Percentiles rank a stretch among this genome's conserved stretches.
phyloP scores from a whole-genome alignment of 2,113 vertebrate genomes.

The Poeciliopsis retropinna region DNA sequence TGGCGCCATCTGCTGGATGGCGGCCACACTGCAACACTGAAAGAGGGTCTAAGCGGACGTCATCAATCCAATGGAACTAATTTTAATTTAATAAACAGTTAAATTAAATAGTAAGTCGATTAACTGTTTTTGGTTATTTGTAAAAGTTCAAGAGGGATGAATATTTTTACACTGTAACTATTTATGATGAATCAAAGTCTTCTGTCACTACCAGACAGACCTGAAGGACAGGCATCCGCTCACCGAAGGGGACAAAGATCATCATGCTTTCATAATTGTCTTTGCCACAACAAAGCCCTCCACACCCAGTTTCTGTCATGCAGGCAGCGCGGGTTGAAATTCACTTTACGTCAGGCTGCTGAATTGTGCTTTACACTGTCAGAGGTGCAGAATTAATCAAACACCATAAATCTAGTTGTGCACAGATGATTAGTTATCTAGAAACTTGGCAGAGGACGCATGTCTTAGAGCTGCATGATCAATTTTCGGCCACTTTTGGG shows the following conservation, averaged over 20 bases:
- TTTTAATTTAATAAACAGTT: too few species aligned
- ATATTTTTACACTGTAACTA: background rate
- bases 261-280: constrained; percentile 1
- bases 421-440: background rate
- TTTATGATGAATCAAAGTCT: background rate
- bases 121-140: background rate
- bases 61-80: too few species aligned
- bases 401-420: background rate
- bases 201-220: constrained; percentile 33
- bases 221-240: constrained; percentile 22
- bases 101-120: too few species aligned
- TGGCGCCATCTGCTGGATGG: too few species aligned
- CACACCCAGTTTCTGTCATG: constrained; percentile 12
- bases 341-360: background rate
- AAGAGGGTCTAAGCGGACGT: too few species aligned
- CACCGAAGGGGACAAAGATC: background rate
- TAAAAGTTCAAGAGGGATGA: background rate
- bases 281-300: background rate
- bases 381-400: constrained; percentile 8
- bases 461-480: background rate
- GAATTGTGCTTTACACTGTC: background rate
- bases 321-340: background rate
- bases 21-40: too few species aligned
- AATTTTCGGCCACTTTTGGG: background rate
- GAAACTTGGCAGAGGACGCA: background rate